Evolutionary conservation across 2,888 invertebrate species (phyloP).

Genomic region (Netelia inedita): DNA sequence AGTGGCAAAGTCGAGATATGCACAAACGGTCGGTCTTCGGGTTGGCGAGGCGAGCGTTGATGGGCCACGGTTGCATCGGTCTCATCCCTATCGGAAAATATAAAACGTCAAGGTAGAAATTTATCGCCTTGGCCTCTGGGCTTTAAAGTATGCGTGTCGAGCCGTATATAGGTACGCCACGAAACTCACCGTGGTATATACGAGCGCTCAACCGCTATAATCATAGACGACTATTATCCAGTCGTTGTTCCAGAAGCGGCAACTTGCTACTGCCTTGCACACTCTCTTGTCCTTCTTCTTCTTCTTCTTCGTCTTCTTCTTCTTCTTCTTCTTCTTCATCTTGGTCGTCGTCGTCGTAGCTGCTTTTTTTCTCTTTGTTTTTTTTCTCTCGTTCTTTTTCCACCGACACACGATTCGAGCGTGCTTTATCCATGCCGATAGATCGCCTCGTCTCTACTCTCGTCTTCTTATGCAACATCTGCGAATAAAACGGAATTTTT

Average conservation of each 20-base stretch:
- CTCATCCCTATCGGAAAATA: conserved; percentile 70
- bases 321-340: conserved; percentile 7
- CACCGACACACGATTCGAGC: conserved; percentile 29
- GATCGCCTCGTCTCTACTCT: conserved; percentile 20
- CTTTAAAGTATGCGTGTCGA: conserved; percentile 71
- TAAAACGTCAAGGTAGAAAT: conserved; percentile 72
- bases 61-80: conserved; percentile 60
- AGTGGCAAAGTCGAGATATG: conserved; percentile 19
- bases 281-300: conserved; percentile 41
- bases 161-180: conserved; percentile 68
- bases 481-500: conserved; percentile 61
- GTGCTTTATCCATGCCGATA: conserved; percentile 30
- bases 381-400: conserved; percentile 19
- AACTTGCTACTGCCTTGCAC: conserved; percentile 53
- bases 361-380: conserved; percentile 17
- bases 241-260: conserved; percentile 73
- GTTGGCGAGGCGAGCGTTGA: conserved; percentile 15
- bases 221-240: conserved; percentile 74
- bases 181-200: conserved; percentile 32
- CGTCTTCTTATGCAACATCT: conserved; percentile 60
- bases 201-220: conserved; percentile 62
- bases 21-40: conserved; percentile 3
- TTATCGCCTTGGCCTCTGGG: conserved; percentile 74
- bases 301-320: conserved; percentile 24
- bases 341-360: background rate